Conservation (phyloP, 2,113 vertebrate genomes). For the Emydura subglobosa region DNA sequence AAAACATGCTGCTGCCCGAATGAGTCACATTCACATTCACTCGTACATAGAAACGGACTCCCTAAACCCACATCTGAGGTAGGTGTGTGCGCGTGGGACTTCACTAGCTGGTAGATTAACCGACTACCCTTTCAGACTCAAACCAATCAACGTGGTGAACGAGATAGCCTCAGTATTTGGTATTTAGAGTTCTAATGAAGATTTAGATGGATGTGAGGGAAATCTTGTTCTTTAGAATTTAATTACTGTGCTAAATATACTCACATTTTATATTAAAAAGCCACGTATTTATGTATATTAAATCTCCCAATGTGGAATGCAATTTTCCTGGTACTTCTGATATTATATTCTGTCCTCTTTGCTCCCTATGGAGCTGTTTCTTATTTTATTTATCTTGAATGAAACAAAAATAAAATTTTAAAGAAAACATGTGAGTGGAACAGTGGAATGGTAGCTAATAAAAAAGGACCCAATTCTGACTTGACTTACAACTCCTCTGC, state of each 20-base stretch:
- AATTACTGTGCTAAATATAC: neutral
- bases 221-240: neutral
- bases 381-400: neutral
- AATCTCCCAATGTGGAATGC: neutral
- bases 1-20: neutral
- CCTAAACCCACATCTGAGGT: neutral
- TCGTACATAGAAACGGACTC: rapidly evolving
- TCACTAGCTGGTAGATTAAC: neutral
- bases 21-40: neutral
- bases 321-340: neutral
- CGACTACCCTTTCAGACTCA: neutral
- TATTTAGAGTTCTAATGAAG: neutral
- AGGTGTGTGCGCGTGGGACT: neutral
- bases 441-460: neutral
- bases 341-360: neutral
- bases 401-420: neutral
- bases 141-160: neutral
- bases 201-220: neutral
- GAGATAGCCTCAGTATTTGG: neutral
- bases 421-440: neutral
- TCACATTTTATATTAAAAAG: neutral
- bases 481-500: neutral
- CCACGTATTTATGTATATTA: neutral
- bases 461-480: neutral
- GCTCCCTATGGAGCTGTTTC: neutral